Conservation (phyloP, 2,113 vertebrate species). For the Ammodytes dubius region DNA sequence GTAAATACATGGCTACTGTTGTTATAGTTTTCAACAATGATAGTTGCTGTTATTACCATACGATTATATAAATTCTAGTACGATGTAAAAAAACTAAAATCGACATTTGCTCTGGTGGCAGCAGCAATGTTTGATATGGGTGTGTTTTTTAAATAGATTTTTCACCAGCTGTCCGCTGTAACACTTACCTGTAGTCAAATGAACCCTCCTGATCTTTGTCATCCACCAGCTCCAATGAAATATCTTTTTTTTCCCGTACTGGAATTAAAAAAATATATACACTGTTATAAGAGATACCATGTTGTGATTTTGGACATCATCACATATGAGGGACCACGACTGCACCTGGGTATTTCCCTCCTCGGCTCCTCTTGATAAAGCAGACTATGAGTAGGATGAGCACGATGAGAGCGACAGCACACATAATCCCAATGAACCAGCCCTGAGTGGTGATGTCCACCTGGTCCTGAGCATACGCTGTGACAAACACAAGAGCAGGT, state of each 20-base stretch:
- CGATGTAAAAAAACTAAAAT: background rate
- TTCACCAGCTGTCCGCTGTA: background rate
- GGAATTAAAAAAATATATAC: constrained; percentile 40
- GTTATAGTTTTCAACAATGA: constrained; percentile 20
- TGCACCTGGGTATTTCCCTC: constrained; percentile 96
- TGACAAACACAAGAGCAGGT: constrained; percentile 9
- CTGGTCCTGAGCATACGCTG: constrained; percentile 87
- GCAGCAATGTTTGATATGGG: background rate
- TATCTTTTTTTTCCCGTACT: constrained; percentile 95
- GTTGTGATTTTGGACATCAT: background rate
- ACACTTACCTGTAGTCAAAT: constrained; percentile 95
- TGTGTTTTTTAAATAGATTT: background rate
- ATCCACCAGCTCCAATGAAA: constrained; percentile 90
- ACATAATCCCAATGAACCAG: constrained; percentile 99
- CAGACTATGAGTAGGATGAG: constrained; percentile 96
- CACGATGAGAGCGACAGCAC: constrained; percentile 95
- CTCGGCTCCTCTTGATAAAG: constrained; percentile 97
- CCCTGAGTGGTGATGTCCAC: constrained; percentile 96
- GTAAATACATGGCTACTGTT: constrained; percentile 8
- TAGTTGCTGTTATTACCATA: constrained; percentile 23
- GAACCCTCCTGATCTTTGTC: constrained; percentile 95
- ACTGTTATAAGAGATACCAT: background rate
- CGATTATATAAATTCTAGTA: background rate
- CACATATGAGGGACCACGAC: background rate
- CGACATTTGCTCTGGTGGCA: background rate